A percentile compares a stretch with the other conserved stretches of the same genome.
Conservation (phyloP, 2,888 invertebrate species). For the Lissocephala sabroskyi region DNA sequence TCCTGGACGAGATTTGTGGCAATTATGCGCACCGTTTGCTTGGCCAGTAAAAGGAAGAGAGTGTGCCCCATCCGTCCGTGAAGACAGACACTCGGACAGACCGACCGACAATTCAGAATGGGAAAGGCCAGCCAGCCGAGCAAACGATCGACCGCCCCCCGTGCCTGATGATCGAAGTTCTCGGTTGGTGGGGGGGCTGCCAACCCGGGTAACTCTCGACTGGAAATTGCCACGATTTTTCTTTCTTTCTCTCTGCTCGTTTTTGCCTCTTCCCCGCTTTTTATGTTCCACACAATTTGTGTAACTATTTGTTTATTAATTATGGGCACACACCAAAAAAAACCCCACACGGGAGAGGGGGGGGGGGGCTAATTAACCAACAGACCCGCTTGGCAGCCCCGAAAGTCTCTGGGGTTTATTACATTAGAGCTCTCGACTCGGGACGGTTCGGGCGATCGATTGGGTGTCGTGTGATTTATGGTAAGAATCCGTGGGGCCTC, state of each 20-base stretch:
- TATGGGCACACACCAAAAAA: slow-evolving; percentile 30
- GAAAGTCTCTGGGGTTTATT: slow-evolving; percentile 8
- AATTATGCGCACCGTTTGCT: slow-evolving; percentile 48
- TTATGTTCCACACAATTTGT: slow-evolving; percentile 33
- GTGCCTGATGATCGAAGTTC: too few relatives aligned
- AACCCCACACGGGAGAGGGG: background rate
- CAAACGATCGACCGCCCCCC: too few relatives aligned
- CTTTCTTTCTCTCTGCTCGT: slow-evolving; percentile 9
- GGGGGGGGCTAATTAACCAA: slow-evolving; percentile 40
- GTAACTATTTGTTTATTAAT: slow-evolving; percentile 58
- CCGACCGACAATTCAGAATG: too few relatives aligned
- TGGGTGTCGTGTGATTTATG: slow-evolving; percentile 45
- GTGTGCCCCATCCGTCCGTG: slow-evolving; percentile 29
- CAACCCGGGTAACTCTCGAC: slow-evolving; percentile 3
- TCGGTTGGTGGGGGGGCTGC: too few relatives aligned
- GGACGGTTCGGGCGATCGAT: too few relatives aligned
- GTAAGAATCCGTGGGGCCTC: slow-evolving; percentile 25
- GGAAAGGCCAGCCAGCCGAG: background rate
- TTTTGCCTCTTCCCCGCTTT: too few relatives aligned
- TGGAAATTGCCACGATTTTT: slow-evolving; percentile 43
- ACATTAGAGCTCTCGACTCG: slow-evolving; percentile 16
- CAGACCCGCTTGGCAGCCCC: slow-evolving; percentile 38
- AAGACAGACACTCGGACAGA: too few relatives aligned
- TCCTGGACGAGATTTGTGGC: slow-evolving; percentile 52
- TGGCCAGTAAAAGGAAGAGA: slow-evolving; percentile 58